These are phyloP conservation scores for Muscicapa striata DNA, from an alignment of 2,797 vertebrate species.

Conservation along the genomic window DNA sequence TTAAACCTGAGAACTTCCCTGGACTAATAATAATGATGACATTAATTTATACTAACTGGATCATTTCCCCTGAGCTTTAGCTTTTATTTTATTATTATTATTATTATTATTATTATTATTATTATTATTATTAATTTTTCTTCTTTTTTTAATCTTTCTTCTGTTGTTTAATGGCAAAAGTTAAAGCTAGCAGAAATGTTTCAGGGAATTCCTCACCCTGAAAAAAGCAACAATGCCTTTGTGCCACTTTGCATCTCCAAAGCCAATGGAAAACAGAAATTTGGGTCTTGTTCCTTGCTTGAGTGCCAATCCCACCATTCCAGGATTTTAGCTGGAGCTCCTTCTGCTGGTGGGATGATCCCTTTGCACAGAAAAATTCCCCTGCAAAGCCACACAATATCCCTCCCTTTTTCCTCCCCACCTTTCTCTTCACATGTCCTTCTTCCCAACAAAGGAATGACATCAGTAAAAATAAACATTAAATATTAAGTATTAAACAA, in stretches of 20 bases:
- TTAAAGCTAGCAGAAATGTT: not conserved
- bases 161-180: not conserved
- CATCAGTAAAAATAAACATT: not conserved
- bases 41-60: not conserved
- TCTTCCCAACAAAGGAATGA: not conserved
- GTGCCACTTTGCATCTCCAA: not conserved
- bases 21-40: not conserved
- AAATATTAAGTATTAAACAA: not conserved
- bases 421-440: not conserved
- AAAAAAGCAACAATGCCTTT: rapidly evolving
- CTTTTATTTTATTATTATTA: too few species aligned
- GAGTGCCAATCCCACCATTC: not conserved
- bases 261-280: not conserved
- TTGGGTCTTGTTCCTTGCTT: not conserved
- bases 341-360: conserved; percentile 43
- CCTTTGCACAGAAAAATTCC: not conserved
- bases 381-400: not conserved
- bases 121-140: not conserved
- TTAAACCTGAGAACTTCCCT: not conserved
- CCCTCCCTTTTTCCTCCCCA: rapidly evolving
- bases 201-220: not conserved
- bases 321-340: conserved; percentile 42
- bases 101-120: too few species aligned
- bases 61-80: not conserved
- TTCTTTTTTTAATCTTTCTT: not conserved